Conservation (phyloP, 2,113 vertebrate genomes). For the Dipodomys merriami region DNA sequence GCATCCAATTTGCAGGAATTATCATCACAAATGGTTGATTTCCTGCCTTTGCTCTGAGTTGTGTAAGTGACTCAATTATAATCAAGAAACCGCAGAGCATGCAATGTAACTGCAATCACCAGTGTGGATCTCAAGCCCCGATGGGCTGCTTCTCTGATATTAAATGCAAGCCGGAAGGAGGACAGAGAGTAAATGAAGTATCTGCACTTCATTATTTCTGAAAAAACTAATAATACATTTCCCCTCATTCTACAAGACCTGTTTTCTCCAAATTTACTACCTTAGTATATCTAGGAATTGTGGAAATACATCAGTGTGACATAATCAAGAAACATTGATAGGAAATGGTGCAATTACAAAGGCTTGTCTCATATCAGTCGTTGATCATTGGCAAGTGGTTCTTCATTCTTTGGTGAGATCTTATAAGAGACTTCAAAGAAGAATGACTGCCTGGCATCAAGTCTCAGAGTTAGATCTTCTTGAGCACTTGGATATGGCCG, state of each 20-base stretch:
- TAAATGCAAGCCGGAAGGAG: slow-evolving; percentile 55
- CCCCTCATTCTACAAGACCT: background rate
- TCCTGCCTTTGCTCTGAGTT: slow-evolving; percentile 75
- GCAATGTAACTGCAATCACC: slow-evolving; percentile 67
- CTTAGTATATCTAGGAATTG: background rate
- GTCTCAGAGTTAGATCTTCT: background rate
- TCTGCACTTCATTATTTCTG: background rate
- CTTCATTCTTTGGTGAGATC: background rate
- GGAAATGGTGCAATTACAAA: background rate
- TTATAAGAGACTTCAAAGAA: background rate
- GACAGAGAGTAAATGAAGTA: slow-evolving; percentile 45
- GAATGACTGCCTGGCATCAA: background rate
- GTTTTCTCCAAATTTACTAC: slow-evolving; percentile 16
- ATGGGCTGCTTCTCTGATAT: slow-evolving; percentile 52
- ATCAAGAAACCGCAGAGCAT: slow-evolving; percentile 70
- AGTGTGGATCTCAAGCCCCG: slow-evolving; percentile 43
- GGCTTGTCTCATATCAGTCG: background rate
- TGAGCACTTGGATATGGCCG: background rate
- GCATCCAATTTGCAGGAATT: slow-evolving; percentile 75
- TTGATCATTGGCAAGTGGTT: background rate
- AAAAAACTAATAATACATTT: background rate
- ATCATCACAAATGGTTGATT: slow-evolving; percentile 77
- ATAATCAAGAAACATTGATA: background rate
- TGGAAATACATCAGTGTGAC: background rate
- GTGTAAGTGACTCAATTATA: slow-evolving; percentile 80